These are phyloP conservation scores for Lutjanus erythropterus DNA, from an alignment of 2,113 vertebrate genomes.

Conservation along the genomic window DNA sequence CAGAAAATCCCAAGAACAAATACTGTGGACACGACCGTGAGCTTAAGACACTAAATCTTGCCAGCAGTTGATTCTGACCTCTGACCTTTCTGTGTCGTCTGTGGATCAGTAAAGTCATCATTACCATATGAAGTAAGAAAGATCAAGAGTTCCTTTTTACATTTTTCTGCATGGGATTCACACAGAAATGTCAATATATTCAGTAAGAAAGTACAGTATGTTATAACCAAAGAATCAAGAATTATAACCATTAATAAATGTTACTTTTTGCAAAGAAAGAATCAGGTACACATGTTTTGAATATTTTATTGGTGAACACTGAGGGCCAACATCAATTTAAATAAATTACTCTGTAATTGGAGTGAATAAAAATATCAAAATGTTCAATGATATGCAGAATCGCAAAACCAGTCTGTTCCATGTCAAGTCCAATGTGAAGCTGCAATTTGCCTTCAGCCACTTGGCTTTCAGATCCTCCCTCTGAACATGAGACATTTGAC, in stretches of 20 bases:
- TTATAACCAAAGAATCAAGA: not conserved
- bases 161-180: not conserved
- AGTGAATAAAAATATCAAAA: not conserved
- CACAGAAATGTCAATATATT: not conserved
- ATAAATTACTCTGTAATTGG: not conserved
- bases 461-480: not conserved
- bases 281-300: not conserved
- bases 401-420: not conserved
- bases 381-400: not conserved
- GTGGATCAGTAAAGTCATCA: not conserved
- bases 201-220: not conserved
- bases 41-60: not conserved
- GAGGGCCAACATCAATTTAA: not conserved
- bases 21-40: not conserved
- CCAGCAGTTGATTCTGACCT: not conserved
- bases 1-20: not conserved
- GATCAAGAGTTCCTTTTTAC: not conserved
- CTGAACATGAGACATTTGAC: constrained; percentile 20
- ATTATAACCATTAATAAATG: not conserved
- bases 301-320: not conserved
- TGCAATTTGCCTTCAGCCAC: not conserved
- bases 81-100: not conserved
- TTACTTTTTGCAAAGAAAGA: not conserved
- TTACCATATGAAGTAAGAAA: not conserved
- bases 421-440: not conserved